Percentiles rank a stretch among this genome's conserved stretches.
phyloP scores from a whole-genome alignment of 2,888 invertebrate genomes.

The Timema cristinae region DNA sequence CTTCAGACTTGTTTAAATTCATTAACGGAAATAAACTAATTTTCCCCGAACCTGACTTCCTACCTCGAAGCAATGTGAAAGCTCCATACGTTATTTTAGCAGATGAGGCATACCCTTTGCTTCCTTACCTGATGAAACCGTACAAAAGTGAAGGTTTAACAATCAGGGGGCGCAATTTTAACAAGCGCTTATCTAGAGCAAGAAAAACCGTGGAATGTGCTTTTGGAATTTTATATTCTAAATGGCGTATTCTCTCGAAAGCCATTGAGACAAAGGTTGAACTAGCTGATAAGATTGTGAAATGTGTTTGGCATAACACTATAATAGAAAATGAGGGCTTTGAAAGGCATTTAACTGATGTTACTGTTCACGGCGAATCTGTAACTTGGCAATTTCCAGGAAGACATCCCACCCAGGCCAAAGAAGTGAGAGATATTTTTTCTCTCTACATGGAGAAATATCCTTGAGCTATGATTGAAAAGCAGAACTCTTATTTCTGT shows the following conservation, averaged over 20 bases:
- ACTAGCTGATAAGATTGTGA: not conserved
- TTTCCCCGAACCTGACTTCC: not conserved
- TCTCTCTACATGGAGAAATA: no score
- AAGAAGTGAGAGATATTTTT: no score
- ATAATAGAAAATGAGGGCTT: not conserved
- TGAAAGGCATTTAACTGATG: no score
- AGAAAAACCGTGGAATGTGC: slow-evolving; percentile 5
- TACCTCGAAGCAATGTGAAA: slow-evolving; percentile 13
- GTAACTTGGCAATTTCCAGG: no score
- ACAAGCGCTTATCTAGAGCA: not conserved
- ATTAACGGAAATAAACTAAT: not conserved
- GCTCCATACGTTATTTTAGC: slow-evolving; percentile 11
- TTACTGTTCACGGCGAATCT: no score
- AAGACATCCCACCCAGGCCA: no score
- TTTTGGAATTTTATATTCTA: slow-evolving; percentile 10
- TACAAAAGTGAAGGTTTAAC: not conserved
- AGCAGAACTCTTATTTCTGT: no score
- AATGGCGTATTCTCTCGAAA: slow-evolving; percentile 10
- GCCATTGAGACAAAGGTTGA: slow-evolving; percentile 4
- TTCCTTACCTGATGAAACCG: slow-evolving; percentile 9
- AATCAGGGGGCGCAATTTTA: not conserved
- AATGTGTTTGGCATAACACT: not conserved
- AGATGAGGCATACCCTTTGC: slow-evolving; percentile 4
- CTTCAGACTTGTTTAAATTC: slow-evolving; percentile 11
- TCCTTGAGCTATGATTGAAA: no score